These are phyloP conservation scores for Eilema caniola DNA, from an alignment of 2,888 invertebrate genomes.

Conservation along the genomic window DNA sequence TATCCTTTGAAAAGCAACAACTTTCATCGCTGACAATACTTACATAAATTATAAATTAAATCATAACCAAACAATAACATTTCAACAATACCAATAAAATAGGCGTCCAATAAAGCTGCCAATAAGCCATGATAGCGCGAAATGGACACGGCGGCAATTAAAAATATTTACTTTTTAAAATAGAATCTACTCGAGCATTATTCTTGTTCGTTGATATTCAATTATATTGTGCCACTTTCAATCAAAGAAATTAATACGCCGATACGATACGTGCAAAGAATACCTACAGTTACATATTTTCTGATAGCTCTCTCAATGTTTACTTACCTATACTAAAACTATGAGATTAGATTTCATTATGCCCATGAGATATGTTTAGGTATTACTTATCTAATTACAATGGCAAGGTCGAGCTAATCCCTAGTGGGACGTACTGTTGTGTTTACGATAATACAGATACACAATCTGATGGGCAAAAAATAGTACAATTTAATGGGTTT, in stretches of 20 bases:
- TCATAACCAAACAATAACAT: background rate
- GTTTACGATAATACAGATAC: background rate
- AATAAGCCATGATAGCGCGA: background rate
- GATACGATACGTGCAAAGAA: conserved; percentile 7
- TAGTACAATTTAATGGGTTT: background rate
- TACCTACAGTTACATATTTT: conserved; percentile 30
- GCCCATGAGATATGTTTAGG: background rate
- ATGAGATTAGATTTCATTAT: conserved; percentile 5
- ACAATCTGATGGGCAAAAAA: background rate
- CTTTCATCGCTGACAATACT: background rate
- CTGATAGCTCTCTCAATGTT: conserved; percentile 2
- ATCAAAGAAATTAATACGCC: background rate
- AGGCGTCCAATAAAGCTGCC: background rate
- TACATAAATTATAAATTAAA: background rate
- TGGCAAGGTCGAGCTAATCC: conserved; percentile 5
- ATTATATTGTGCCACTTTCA: conserved; percentile 53
- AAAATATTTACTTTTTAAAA: background rate
- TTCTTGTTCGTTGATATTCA: conserved; percentile 52
- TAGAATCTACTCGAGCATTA: background rate
- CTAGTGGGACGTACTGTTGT: background rate
- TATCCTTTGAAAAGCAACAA: background rate
- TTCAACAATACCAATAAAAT: background rate
- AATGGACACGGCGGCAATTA: background rate
- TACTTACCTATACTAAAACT: conserved; percentile 3
- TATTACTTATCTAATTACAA: background rate